phyloP scores from a whole-genome alignment of 2,888 invertebrate species.

The Ennomos fuscantarius region DNA sequence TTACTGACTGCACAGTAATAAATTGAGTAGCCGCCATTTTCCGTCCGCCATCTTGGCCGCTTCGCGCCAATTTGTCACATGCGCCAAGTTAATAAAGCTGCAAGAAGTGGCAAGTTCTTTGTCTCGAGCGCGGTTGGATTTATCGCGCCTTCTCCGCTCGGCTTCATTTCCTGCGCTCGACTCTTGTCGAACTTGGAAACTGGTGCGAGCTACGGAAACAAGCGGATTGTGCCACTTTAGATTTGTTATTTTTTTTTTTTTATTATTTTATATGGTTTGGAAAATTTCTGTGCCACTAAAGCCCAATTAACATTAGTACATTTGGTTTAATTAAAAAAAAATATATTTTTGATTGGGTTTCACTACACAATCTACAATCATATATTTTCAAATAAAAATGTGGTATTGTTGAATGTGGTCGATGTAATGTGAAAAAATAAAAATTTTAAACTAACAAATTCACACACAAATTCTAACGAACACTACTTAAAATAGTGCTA shows the following conservation, averaged over 20 bases:
- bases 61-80: conserved; percentile 70
- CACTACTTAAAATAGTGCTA: too few relatives aligned
- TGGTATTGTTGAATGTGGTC: too few relatives aligned
- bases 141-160: conserved; percentile 72
- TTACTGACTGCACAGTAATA: background rate
- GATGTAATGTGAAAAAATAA: too few relatives aligned
- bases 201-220: conserved; percentile 39
- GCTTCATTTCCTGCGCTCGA: conserved; percentile 81
- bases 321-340: too few relatives aligned
- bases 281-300: too few relatives aligned
- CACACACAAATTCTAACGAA: too few relatives aligned
- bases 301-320: too few relatives aligned
- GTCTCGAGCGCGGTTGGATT: conserved; percentile 60
- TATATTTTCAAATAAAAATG: too few relatives aligned
- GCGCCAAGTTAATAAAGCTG: conserved; percentile 68
- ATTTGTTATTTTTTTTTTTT: background rate
- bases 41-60: conserved; percentile 44
- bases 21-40: conserved; percentile 33
- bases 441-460: too few relatives aligned
- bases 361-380: too few relatives aligned
- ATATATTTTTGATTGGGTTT: too few relatives aligned
- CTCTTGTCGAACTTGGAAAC: conserved; percentile 73
- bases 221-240: conserved; percentile 36
- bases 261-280: too few relatives aligned
- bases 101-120: conserved; percentile 78